Evolutionary conservation across 1,140 invertebrate species (phyloP), one percentile per base, ranked within the genome.

Genomic region (Zaprionus camerounensis): DNA sequence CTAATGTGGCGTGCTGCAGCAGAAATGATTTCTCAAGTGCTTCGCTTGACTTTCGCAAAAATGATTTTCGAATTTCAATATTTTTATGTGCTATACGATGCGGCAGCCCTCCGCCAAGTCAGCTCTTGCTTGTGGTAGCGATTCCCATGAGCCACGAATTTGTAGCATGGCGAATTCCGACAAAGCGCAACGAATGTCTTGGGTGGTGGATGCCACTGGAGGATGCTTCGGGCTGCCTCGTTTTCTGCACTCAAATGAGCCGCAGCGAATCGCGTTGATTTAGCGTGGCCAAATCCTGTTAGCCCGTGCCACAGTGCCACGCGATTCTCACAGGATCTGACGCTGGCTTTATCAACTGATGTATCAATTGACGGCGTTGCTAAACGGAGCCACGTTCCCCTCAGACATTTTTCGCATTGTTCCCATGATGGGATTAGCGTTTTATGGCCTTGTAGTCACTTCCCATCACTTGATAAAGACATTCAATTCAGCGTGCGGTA

Each of bases 31-130:
- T 44, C 76, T 82, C 83, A 80, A 86, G 83, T 82, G 71, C 59
- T 76, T 66, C 51, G 73, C 46, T 66, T 61, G 44, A 49, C 61
- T 79, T 79, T 72, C 58, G 53, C 71, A 65, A 71, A 77, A 91
- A 88, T 91, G 77, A 82, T 88, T 79, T 91, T 91, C 84, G 81
- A 85, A 88, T 91, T 88, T 91, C 88, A 88, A 91, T 91, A 85
- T 78, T 82, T 91, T 64, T 51, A 51, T 78, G 15, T 44, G 20
- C 59, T 24, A 46, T 7, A 17, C 38, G 51, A 59, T 31, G 12
- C 38, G 70, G 63, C 70, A 36, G 80, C 76, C 73, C 76, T 58
- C 61, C 49, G 46, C 9, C 24, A 31, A 38, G 46, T 36, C 57
- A 44, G 46, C 34, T 62, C 44, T 38, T 15, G 17, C 20, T 62